These are phyloP conservation scores for Clavelina lepadiformis DNA, from an alignment of 23 tunicate species.

Conservation along the genomic window DNA sequence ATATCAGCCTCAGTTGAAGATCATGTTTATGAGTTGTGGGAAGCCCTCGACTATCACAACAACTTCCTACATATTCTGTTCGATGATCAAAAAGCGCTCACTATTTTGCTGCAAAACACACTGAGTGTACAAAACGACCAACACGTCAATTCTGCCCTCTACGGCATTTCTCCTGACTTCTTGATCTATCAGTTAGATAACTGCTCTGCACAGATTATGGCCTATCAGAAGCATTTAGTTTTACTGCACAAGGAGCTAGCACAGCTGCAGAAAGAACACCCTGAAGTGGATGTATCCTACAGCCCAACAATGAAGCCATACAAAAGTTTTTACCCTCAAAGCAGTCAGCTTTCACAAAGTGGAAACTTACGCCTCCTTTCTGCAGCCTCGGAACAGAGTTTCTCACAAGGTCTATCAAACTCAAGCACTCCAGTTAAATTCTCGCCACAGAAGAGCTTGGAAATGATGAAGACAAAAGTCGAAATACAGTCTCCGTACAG, in stretches of 20 bases:
- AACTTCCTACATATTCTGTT: constrained; percentile 36
- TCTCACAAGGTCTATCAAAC: too few relatives aligned
- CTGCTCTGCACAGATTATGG: constrained; percentile 61
- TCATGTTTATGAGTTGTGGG: constrained; percentile 27
- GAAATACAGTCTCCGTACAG: too few relatives aligned
- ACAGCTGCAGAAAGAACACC: constrained; percentile 33
- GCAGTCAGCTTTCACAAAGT: too few relatives aligned
- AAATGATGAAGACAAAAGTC: too few relatives aligned
- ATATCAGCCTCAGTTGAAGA: constrained; percentile 7
- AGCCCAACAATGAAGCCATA: not conserved
- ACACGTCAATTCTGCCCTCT: constrained; percentile 13
- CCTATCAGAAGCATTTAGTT: constrained; percentile 39
- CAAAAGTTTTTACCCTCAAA: too few relatives aligned
- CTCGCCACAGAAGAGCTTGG: too few relatives aligned
- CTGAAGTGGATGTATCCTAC: constrained; percentile 19
- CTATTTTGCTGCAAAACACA: constrained; percentile 53
- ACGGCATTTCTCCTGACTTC: constrained; percentile 78
- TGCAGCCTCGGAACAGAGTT: too few relatives aligned
- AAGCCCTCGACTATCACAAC: constrained; percentile 32
- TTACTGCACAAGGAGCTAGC: constrained; percentile 43
- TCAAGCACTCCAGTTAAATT: too few relatives aligned
- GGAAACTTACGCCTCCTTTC: too few relatives aligned
- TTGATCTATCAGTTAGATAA: constrained; percentile 69
- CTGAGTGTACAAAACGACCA: constrained; percentile 28
- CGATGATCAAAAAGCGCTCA: constrained; percentile 60